A percentile compares a stretch with the other conserved stretches of the same genome.
Conservation (phyloP, 2,888 invertebrate genomes). For the Yponomeuta sedellus region DNA sequence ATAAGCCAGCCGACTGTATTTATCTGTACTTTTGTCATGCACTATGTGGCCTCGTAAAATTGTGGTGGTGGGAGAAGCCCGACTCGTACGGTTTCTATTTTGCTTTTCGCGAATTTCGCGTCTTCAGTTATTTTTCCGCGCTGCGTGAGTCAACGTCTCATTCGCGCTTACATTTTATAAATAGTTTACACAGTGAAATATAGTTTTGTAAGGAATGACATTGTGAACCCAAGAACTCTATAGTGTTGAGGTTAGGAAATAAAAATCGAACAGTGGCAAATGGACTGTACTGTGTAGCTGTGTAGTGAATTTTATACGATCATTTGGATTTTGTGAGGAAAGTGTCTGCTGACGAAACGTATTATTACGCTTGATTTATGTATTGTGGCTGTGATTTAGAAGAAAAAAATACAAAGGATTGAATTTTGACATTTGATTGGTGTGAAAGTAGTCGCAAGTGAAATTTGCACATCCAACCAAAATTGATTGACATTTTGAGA, state of each 20-base stretch:
- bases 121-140: constrained; percentile 62
- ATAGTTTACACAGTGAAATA: constrained; percentile 35
- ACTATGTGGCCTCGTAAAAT: constrained; percentile 70
- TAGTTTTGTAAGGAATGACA: constrained; percentile 26
- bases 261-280: constrained; percentile 26
- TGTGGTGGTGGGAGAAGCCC: constrained; percentile 61
- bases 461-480: constrained; percentile 23
- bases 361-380: constrained; percentile 15
- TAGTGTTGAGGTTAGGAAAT: constrained; percentile 32
- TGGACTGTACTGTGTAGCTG: constrained; percentile 8
- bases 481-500: neutral
- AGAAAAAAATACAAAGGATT: constrained; percentile 31
- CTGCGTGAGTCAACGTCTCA: constrained; percentile 46
- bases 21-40: constrained; percentile 46
- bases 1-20: constrained; percentile 28
- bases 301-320: constrained; percentile 40
- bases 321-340: constrained; percentile 41
- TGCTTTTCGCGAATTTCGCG: constrained; percentile 68
- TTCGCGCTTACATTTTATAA: constrained; percentile 59
- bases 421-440: constrained; percentile 54
- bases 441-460: constrained; percentile 55
- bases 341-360: constrained; percentile 31
- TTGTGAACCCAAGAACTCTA: constrained; percentile 30
- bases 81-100: constrained; percentile 73
- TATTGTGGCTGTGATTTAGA: constrained; percentile 46